Base-by-base conservation (phyloP, 2,888 invertebrate species). In the Auanema freiburgensis region DNA sequence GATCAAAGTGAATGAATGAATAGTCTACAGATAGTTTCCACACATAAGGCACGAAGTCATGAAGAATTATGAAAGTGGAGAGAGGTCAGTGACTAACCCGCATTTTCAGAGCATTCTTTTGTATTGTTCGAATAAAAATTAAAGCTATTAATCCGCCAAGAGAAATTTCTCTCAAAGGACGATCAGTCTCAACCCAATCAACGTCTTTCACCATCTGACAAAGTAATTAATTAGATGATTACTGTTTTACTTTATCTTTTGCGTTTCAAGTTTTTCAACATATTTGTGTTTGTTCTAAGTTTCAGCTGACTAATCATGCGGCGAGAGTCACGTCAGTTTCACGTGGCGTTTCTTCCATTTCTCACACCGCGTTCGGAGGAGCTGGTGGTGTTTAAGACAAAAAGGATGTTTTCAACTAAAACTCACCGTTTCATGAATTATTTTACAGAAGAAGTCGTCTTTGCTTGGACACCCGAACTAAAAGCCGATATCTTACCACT, bases 31-130 rank as follows among this genome's bases (percentile, higher is more conserved):
- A 63, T 44, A 77, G 63, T 85, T 91, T 91, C 98, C 98, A 98
- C 24, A 97, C 92, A 85, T 99, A 98, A 0, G 98, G 98, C 75
- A 97, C 93, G 87, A 99, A 98, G 88, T 72, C 70, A 52, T 71
- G 21, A 1, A 69, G 58, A 1, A 74, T 63, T 65, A 71, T 72
- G n/a, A 72, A 57, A 0, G 72, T 72, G 54, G 75, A 77, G 50
- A 55, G 42, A 53, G 18, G 18, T 53, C 8, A 53, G 18, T 23
- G 8, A 53, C n/a, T 42, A 83, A 89, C 90, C 73, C 94, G 88
- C 88, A 93, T 94, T 83, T 94, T 90, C 67, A 94, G 88, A 90
- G 97, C 94, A 84, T 98, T 98, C 87, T 92, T 94, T 84, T 98
- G 97, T 78, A 98, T 90, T 6, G 96, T 96, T 66, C 97, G 88